Percentiles rank a stretch among this genome's conserved stretches.
Evolutionary conservation across 2,797 vertebrate genomes (phyloP).

Genomic region (Amblyraja radiata): DNA sequence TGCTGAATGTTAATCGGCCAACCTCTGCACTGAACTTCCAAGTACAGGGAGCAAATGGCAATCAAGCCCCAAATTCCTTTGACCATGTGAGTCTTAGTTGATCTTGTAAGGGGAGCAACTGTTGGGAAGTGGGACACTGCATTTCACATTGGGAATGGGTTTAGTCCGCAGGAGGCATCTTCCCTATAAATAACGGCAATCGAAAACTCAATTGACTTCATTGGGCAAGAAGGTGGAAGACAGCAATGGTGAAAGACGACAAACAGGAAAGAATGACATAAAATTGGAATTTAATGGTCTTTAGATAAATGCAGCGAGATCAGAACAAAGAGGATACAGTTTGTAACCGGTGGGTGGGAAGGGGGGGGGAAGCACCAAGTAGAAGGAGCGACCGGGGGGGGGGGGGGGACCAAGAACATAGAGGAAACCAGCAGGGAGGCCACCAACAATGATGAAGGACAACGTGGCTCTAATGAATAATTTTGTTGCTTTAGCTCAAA

Average conservation of each 20-base stretch:
- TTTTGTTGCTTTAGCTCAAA: too few species aligned
- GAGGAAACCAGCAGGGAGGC: too few species aligned
- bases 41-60: neutral
- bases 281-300: neutral
- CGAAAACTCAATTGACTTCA: neutral
- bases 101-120: neutral
- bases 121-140: neutral
- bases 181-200: neutral
- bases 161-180: neutral
- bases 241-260: neutral
- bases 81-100: neutral
- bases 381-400: too few species aligned
- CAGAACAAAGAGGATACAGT: too few species aligned
- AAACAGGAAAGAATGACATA: neutral
- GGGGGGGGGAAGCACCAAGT: too few species aligned
- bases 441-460: too few species aligned
- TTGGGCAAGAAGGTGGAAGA: neutral
- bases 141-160: neutral
- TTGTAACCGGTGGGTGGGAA: too few species aligned
- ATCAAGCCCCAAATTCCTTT: too few species aligned
- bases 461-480: too few species aligned
- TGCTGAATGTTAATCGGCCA: neutral
- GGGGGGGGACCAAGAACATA: too few species aligned
- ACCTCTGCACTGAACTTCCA: neutral
- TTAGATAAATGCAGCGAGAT: neutral